Evolutionary conservation across 2,113 vertebrate species (phyloP).

Genomic region (Salvator merianae): DNA sequence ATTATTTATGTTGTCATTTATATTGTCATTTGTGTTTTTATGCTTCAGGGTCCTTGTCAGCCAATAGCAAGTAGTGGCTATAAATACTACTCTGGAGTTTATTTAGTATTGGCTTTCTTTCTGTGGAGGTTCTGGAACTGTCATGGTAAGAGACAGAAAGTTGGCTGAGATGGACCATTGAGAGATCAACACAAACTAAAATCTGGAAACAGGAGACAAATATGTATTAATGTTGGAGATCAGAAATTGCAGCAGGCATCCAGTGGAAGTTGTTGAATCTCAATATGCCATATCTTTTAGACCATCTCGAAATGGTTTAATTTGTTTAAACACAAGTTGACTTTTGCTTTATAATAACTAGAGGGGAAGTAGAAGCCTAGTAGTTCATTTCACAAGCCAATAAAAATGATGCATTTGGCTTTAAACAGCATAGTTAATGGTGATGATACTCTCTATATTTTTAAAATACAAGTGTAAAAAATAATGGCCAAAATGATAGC

Average conservation of each 20-base stretch:
- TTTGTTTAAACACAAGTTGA: constrained; percentile 10
- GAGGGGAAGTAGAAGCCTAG: constrained; percentile 3
- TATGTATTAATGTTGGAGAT: constrained; percentile 13
- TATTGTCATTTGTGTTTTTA: background rate
- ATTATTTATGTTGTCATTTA: background rate
- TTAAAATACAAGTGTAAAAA: constrained; percentile 15
- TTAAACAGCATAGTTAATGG: background rate
- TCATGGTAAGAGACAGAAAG: background rate
- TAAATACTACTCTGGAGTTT: constrained; percentile 3
- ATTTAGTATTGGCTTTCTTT: background rate
- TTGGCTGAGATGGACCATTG: background rate
- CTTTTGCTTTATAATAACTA: constrained; percentile 15
- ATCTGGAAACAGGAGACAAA: constrained; percentile 19
- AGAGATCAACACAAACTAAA: constrained; percentile 29
- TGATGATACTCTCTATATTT: background rate
- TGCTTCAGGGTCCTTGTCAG: background rate
- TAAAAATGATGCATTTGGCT: background rate
- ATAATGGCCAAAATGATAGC: background rate
- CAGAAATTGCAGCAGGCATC: background rate
- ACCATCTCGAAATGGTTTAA: background rate
- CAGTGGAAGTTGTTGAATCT: background rate
- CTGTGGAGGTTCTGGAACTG: background rate
- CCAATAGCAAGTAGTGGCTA: background rate
- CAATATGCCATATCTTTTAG: constrained; percentile 1
- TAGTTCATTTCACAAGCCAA: background rate